phyloP scores from a whole-genome alignment of 2,797 vertebrate genomes.

The Syngnathus rostellatus region DNA sequence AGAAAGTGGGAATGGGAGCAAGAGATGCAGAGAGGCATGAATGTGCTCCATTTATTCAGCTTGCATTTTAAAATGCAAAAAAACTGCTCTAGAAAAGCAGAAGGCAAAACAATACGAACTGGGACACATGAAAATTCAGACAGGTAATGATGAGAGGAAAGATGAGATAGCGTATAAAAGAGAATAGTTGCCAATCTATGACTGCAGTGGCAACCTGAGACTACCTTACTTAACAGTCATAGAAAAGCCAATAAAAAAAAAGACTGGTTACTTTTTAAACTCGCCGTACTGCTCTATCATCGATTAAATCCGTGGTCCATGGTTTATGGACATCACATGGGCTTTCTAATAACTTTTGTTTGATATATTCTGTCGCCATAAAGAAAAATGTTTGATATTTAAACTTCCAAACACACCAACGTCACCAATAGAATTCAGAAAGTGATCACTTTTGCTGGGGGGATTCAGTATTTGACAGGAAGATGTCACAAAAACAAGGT shows the following conservation, averaged over 20 bases:
- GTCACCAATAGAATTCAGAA: too few species aligned
- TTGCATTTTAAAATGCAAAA: conserved; percentile 16
- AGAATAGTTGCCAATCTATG: background rate
- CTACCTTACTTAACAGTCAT: too few species aligned
- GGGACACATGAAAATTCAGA: background rate
- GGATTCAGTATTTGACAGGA: too few species aligned
- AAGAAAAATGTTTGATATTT: background rate
- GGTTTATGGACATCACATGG: background rate
- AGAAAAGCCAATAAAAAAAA: too few species aligned
- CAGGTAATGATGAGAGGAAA: background rate
- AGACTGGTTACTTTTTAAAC: too few species aligned
- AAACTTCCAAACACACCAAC: too few species aligned
- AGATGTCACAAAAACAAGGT: too few species aligned
- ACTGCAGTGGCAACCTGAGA: background rate
- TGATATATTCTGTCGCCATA: background rate
- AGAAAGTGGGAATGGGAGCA: conserved; percentile 23
- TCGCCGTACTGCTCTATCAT: too few species aligned
- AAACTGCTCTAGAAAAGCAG: background rate
- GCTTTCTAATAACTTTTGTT: background rate
- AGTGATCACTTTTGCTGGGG: too few species aligned
- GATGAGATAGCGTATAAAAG: background rate
- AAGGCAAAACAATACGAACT: background rate
- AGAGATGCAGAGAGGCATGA: conserved; percentile 16
- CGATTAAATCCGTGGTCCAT: too few species aligned
- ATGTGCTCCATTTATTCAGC: conserved; percentile 27